Conservation (phyloP, 1,140 invertebrate species). For the Drosophila teissieri region DNA sequence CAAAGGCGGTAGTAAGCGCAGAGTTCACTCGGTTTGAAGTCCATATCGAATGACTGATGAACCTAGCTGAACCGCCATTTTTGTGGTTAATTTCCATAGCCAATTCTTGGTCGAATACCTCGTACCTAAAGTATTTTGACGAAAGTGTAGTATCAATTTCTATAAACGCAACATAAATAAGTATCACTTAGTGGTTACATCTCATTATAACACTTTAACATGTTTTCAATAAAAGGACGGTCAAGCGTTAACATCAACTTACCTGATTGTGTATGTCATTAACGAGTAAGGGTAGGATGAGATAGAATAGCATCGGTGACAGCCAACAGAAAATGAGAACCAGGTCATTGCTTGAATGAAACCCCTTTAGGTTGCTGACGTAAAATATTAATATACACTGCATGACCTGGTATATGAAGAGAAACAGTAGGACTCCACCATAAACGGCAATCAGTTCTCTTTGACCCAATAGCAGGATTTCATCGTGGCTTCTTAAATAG, state of each 20-base stretch:
- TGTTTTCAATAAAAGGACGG: constrained; percentile 1
- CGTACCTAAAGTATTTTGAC: neutral
- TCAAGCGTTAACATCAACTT: constrained; percentile 35
- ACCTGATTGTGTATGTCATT: constrained; percentile 59
- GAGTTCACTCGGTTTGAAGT: constrained; percentile 31
- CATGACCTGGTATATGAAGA: constrained; percentile 34
- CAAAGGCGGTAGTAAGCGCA: constrained; percentile 59
- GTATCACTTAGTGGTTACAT: neutral
- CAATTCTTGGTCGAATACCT: constrained; percentile 4
- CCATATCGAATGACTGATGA: constrained; percentile 23
- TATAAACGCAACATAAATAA: no score
- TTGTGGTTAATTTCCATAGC: neutral
- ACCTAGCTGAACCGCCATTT: neutral
- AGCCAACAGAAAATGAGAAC: constrained; percentile 25
- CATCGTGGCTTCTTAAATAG: constrained; percentile 27
- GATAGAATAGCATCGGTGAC: constrained; percentile 40
- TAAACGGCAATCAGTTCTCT: constrained; percentile 45
- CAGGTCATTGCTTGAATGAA: constrained; percentile 7
- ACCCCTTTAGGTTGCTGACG: constrained; percentile 16
- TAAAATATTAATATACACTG: constrained; percentile 40
- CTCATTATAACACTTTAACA: neutral
- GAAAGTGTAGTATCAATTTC: no score
- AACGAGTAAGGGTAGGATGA: constrained; percentile 33
- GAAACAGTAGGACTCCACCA: constrained; percentile 47
- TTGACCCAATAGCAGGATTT: constrained; percentile 37